phyloP scores from a whole-genome alignment of 2,113 vertebrate species.

The Varanus salvator region DNA sequence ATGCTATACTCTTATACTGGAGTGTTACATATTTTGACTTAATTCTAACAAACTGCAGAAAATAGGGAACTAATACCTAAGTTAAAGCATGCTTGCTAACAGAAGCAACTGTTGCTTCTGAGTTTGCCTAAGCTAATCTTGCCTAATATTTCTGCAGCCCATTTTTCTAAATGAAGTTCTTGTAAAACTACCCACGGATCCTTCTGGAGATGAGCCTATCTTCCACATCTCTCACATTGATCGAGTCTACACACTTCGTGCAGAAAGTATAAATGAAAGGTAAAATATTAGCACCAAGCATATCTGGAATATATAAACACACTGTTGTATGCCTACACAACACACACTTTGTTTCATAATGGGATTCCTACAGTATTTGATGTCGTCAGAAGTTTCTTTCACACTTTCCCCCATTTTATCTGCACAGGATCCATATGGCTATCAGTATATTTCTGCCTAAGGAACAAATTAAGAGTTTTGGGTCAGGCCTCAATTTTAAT shows the following conservation, averaged over 20 bases:
- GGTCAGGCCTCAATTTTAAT: not conserved
- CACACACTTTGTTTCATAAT: not conserved
- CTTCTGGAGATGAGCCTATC: slow-evolving; percentile 96
- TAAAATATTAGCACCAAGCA: slow-evolving; percentile 55
- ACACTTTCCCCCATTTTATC: not conserved
- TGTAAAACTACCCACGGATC: slow-evolving; percentile 97
- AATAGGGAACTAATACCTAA: not conserved
- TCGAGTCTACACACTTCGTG: slow-evolving; percentile 94
- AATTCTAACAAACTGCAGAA: not conserved
- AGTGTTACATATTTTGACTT: not conserved
- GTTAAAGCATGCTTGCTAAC: not conserved
- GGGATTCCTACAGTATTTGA: not conserved
- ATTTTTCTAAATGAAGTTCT: slow-evolving; percentile 98
- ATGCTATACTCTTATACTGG: not conserved
- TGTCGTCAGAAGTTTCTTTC: not conserved
- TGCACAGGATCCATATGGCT: not conserved
- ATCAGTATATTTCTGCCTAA: not conserved
- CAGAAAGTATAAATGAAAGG: slow-evolving; percentile 97
- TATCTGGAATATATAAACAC: not conserved
- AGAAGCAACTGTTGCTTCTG: not conserved
- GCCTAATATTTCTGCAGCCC: slow-evolving; percentile 83
- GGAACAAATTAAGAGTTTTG: not conserved
- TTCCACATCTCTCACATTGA: slow-evolving; percentile 99
- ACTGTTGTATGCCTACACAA: not conserved
- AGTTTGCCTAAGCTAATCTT: slow-evolving; percentile 43